Percentiles rank a stretch among this genome's conserved stretches.
These are phyloP conservation scores for Cyphotilapia sp. DNA, from an alignment of 2,113 vertebrate species.

Conservation along the genomic window DNA sequence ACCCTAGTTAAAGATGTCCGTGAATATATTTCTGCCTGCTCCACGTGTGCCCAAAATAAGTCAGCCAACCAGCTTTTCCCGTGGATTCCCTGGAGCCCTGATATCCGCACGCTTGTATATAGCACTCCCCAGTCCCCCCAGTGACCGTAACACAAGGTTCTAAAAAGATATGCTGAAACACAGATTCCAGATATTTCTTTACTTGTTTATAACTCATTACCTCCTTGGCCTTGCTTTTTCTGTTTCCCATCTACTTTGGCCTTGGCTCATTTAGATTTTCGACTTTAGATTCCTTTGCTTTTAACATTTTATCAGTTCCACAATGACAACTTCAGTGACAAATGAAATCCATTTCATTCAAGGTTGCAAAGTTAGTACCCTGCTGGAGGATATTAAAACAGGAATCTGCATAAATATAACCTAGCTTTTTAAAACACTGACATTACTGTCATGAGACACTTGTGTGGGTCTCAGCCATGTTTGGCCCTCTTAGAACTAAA, in stretches of 20 bases:
- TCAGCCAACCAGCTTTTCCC: too few relatives aligned
- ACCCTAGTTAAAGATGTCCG: background rate
- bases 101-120: too few relatives aligned
- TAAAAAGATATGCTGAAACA: background rate
- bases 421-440: background rate
- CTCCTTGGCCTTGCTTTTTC: background rate
- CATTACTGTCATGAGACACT: background rate
- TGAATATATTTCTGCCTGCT: background rate
- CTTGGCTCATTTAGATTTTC: background rate
- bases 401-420: background rate
- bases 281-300: background rate
- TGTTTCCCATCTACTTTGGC: background rate
- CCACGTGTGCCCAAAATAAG: background rate
- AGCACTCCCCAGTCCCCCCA: too few relatives aligned
- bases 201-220: background rate
- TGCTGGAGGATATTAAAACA: background rate
- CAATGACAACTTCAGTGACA: background rate
- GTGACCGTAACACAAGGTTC: background rate
- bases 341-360: background rate
- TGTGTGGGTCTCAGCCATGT: background rate
- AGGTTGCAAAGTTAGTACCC: background rate
- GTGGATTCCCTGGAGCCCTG: too few relatives aligned
- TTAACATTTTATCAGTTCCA: background rate
- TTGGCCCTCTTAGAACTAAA: background rate
- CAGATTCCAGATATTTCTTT: background rate